These are phyloP conservation scores for Panzeria rudis DNA, from an alignment of 2,888 invertebrate species.

Conservation along the genomic window DNA sequence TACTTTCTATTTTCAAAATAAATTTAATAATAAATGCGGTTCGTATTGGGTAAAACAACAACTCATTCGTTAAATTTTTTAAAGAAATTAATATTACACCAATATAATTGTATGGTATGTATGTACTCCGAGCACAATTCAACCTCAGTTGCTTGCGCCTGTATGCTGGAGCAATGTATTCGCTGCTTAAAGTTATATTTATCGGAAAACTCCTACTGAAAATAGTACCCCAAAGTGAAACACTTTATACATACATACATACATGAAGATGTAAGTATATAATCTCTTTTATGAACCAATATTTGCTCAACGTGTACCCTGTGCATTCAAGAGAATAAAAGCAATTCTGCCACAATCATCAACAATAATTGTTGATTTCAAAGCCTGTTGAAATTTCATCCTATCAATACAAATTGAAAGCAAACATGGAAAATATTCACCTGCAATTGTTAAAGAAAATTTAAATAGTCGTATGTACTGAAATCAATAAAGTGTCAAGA, in stretches of 20 bases:
- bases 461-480: background rate
- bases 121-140: no score
- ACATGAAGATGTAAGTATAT: background rate
- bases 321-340: constrained; percentile 6
- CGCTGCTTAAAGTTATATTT: no score
- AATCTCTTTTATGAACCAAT: background rate
- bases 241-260: background rate
- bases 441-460: background rate
- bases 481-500: background rate
- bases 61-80: no score
- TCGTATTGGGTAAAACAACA: no score
- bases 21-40: no score
- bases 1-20: no score
- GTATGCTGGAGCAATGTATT: no score
- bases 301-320: constrained; percentile 9
- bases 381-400: constrained; percentile 20
- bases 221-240: no score
- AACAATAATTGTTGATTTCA: constrained; percentile 15
- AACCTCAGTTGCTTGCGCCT: no score
- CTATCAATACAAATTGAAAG: constrained; percentile 10
- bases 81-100: no score
- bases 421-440: background rate
- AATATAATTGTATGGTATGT: no score
- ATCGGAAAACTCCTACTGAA: no score
- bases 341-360: constrained; percentile 10